Evolutionary conservation across 1,140 invertebrate genomes (phyloP), one percentile per base, ranked within the genome.

Genomic region (Augochlora pura): DNA sequence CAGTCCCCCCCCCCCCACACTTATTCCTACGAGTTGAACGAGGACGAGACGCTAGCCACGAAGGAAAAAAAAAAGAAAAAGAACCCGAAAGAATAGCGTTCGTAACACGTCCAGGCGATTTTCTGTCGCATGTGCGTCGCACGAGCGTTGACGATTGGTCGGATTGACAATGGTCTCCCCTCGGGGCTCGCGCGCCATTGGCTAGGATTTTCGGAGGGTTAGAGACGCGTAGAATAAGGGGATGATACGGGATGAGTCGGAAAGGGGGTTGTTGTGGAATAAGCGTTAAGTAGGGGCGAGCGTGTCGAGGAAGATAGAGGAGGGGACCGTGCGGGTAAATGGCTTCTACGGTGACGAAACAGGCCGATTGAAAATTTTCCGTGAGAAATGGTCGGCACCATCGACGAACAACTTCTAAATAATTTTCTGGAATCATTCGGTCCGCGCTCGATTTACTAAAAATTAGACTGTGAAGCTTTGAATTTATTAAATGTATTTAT

Each of bases 211-310:
- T 82, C 72, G 82, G 84, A 88, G 90, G 90, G 90, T 90, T 89
- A 85, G 78, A 86, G 81, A 69, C 64, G 72, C 78, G 64, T 49
- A 82, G 86, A 90, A 89, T 87, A 88, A 86, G 86, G 88, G 89
- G 90, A 90, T 90, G 89, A 90, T 88, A 89, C 84, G 80, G 90
- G 87, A 90, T 90, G 89, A 89, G 88, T 88, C 84, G 86, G 84
- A 86, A 85, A 86, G 82, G 89, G 81, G 91, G 91, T 87, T 89
- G 90, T 90, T 75, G 71, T 46, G 82, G 89, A 88, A 90, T 88
- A 90, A 91, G 90, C 91, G 90, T 91, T 91, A 91, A 92, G 91
- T 90, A 91, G 90, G 89, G 77, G 78, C 81, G 69, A 86, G 59
- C 69, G 81, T 77, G 77, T 76, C 80, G 85, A 59, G 42, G 60